A percentile compares a stretch with the other conserved stretches of the same genome.
These are phyloP conservation scores for Petrocephalus sullivani DNA, from an alignment of 2,797 vertebrate genomes.

Conservation along the genomic window DNA sequence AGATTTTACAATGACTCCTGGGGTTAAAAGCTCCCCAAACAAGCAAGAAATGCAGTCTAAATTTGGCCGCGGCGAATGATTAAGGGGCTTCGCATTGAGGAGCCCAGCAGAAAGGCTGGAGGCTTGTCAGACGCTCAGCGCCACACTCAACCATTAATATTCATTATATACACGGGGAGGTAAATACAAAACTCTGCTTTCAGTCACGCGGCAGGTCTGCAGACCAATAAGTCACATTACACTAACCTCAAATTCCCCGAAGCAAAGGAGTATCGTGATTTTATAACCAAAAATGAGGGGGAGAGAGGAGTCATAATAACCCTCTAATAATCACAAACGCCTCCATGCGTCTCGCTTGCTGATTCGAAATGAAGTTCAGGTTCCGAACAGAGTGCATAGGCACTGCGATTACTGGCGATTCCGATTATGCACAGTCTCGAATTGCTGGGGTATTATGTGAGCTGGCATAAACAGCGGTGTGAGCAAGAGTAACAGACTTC, in stretches of 20 bases:
- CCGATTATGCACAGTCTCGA: background rate
- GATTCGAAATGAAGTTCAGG: background rate
- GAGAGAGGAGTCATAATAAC: background rate
- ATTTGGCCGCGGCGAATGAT: slow-evolving; percentile 31
- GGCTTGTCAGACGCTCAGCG: slow-evolving; percentile 28
- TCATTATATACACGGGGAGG: background rate
- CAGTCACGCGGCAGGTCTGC: background rate
- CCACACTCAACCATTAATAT: slow-evolving; percentile 32
- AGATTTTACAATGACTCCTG: slow-evolving; percentile 32
- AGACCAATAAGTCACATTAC: background rate
- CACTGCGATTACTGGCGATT: background rate
- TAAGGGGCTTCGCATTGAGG: background rate
- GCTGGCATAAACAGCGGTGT: too few species aligned
- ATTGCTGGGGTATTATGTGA: background rate
- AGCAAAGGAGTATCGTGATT: background rate
- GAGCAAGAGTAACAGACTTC: background rate
- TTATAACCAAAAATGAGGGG: background rate
- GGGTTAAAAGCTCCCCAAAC: slow-evolving; percentile 22
- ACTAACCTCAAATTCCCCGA: background rate
- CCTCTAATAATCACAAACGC: background rate
- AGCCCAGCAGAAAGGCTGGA: slow-evolving; percentile 8
- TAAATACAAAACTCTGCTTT: background rate
- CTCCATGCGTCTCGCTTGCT: background rate
- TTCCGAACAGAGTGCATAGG: background rate
- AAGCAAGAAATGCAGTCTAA: slow-evolving; percentile 32